phyloP scores from a whole-genome alignment of 2,888 invertebrate genomes.

The Sialis fuliginosa region DNA sequence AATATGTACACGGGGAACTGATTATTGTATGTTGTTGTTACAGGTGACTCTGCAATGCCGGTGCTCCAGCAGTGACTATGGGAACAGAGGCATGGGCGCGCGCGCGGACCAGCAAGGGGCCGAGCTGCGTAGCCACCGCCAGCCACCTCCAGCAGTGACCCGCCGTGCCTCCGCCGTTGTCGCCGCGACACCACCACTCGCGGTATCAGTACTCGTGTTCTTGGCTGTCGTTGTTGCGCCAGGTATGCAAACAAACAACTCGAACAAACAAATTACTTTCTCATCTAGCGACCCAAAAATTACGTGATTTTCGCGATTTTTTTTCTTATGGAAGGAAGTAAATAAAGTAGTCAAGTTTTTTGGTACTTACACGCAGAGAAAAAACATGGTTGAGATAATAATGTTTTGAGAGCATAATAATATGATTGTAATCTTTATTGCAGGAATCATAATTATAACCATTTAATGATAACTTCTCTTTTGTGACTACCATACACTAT shows the following conservation, averaged over 20 bases:
- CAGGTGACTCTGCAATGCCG: conserved; percentile 54
- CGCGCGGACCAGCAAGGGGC: conserved; percentile 63
- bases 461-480: too few relatives aligned
- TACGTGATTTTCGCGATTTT: too few relatives aligned
- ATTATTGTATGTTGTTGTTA: conserved; percentile 14
- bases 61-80: conserved; percentile 62
- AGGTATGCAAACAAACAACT: conserved; percentile 1
- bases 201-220: conserved; percentile 34
- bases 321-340: too few relatives aligned
- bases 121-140: conserved; percentile 37
- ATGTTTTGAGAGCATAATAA: too few relatives aligned
- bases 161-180: conserved; percentile 30
- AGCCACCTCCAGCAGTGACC: conserved; percentile 25
- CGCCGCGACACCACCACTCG: conserved; percentile 38
- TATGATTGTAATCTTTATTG: too few relatives aligned
- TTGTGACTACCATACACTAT: too few relatives aligned
- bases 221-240: conserved; percentile 15
- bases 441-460: too few relatives aligned
- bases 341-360: too few relatives aligned
- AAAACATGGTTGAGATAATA: too few relatives aligned
- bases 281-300: too few relatives aligned
- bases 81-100: conserved; percentile 85
- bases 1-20: background rate
- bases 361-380: too few relatives aligned
- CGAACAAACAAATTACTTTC: conserved; percentile 3